Percentiles rank a stretch among this genome's conserved stretches.
Evolutionary conservation across 2,113 vertebrate species (phyloP).

Genomic region (Dinomys branickii): DNA sequence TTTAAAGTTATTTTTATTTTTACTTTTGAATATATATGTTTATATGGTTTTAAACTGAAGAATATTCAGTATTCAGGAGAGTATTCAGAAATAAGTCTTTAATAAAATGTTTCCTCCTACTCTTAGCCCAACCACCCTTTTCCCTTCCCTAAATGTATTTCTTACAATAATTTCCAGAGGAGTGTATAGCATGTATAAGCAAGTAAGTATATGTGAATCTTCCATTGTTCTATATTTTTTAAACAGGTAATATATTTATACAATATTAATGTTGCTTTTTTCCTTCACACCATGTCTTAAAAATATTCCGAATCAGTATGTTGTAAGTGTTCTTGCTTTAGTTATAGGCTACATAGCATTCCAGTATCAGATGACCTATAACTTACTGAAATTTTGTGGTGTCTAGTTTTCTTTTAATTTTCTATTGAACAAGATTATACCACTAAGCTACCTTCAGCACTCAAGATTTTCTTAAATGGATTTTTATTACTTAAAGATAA

Average conservation of each 20-base stretch:
- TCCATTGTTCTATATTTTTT: neutral
- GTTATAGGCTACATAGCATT: neutral
- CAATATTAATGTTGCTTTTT: neutral
- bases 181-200: neutral
- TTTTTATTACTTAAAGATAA: slow-evolving; percentile 32
- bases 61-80: neutral
- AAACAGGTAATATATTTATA: neutral
- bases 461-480: neutral
- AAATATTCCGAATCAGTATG: slow-evolving; percentile 7
- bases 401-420: neutral
- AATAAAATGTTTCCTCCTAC: neutral
- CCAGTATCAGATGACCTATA: neutral
- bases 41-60: neutral
- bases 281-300: neutral
- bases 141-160: neutral
- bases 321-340: neutral
- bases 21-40: neutral
- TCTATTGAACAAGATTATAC: neutral
- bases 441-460: neutral
- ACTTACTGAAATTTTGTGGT: slow-evolving; percentile 16
- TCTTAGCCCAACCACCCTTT: neutral
- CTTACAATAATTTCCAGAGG: neutral
- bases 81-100: slow-evolving; percentile 32
- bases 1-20: slow-evolving; percentile 18
- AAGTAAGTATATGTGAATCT: neutral